phyloP scores from a whole-genome alignment of 1,140 invertebrate species.

The Micrasema longulum region DNA sequence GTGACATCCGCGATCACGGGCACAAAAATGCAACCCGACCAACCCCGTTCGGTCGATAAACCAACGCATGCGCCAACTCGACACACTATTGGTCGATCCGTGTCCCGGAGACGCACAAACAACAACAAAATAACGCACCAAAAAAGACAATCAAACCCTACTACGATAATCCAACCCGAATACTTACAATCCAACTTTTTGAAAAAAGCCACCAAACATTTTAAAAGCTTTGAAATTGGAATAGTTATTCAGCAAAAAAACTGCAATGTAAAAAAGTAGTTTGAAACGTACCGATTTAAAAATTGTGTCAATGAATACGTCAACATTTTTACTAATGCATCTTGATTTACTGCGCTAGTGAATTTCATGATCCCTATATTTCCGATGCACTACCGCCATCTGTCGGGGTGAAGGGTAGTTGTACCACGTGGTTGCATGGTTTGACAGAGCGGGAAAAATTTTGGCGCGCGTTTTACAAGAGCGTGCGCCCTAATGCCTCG shows the following conservation, averaged over 20 bases:
- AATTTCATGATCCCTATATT: background rate
- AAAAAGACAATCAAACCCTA: too few species aligned
- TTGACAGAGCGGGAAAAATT: conserved; percentile 33
- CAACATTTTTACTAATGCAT: background rate
- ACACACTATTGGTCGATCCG: conserved; percentile 25
- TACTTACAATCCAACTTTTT: too few species aligned
- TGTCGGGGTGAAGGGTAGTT: background rate
- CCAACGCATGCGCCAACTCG: conserved; percentile 31
- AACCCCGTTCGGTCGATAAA: conserved; percentile 29
- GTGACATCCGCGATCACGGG: conserved; percentile 20
- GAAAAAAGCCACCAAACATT: too few species aligned
- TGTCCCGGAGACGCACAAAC: too few species aligned
- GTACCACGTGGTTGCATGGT: conserved; percentile 17
- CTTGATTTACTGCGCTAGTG: background rate
- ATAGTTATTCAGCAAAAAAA: too few species aligned
- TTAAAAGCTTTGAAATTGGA: too few species aligned
- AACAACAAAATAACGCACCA: too few species aligned
- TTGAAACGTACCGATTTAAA: background rate
- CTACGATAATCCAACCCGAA: too few species aligned
- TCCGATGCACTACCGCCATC: conserved; percentile 29
- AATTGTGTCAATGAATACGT: too few species aligned
- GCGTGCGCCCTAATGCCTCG: background rate
- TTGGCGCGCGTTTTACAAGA: conserved; percentile 35
- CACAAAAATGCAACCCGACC: conserved; percentile 1
- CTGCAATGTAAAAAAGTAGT: background rate